Evolutionary conservation across 2,888 invertebrate genomes (phyloP).

Genomic region (Sphaerophoria rueppellii): DNA sequence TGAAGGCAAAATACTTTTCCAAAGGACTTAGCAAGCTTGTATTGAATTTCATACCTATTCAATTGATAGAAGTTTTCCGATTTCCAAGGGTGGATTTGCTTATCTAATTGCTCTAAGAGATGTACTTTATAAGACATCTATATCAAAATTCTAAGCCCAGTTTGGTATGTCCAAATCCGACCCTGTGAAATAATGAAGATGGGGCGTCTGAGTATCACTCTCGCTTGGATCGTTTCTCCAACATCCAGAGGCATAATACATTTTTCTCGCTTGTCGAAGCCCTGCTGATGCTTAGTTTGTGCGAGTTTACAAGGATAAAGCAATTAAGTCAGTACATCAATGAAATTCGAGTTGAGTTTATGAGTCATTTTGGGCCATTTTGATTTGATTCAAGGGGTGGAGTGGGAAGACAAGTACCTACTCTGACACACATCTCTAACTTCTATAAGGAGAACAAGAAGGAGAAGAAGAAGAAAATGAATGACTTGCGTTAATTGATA

Average conservation of each 20-base stretch:
- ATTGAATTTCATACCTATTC: conserved; percentile 64
- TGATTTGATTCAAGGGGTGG: conserved; percentile 8
- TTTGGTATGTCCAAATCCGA: neutral
- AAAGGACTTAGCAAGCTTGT: conserved; percentile 43
- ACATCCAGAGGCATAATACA: conserved; percentile 52
- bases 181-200: conserved; percentile 5
- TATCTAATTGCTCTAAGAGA: too few relatives aligned
- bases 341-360: conserved; percentile 64
- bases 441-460: neutral
- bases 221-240: neutral
- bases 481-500: conserved; percentile 43
- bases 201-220: neutral
- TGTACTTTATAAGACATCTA: too few relatives aligned
- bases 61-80: conserved; percentile 16
- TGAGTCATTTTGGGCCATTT: conserved; percentile 43
- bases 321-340: conserved; percentile 52
- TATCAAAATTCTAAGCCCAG: too few relatives aligned
- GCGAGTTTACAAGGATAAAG: conserved; percentile 23
- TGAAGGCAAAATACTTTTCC: conserved; percentile 50
- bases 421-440: conserved; percentile 2
- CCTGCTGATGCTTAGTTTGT: conserved; percentile 7
- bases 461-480: conserved; percentile 4
- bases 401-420: neutral
- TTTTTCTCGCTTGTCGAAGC: conserved; percentile 25
- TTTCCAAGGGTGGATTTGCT: neutral